phyloP scores from a whole-genome alignment of 2,888 invertebrate genomes.

The Scaptomyza tumidula region DNA sequence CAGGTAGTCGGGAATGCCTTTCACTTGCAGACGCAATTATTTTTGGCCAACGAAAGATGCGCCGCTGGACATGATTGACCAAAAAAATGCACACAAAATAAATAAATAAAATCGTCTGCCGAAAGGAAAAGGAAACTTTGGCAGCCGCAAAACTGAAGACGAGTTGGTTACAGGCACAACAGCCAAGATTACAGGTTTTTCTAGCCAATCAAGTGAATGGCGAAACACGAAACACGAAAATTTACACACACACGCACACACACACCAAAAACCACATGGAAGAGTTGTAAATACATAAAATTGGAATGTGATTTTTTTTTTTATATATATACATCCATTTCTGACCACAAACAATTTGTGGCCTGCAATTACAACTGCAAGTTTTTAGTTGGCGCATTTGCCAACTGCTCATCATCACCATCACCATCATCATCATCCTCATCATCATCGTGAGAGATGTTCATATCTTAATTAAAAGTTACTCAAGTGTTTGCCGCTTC shows the following conservation, averaged over 20 bases:
- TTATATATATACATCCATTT: conserved; percentile 17
- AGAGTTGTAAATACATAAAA: conserved; percentile 33
- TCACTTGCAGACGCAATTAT: conserved; percentile 62
- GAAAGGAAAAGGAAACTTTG: conserved; percentile 62
- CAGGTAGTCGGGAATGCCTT: conserved; percentile 47
- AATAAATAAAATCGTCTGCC: conserved; percentile 21
- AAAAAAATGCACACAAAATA: not conserved
- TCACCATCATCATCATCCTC: conserved; percentile 11
- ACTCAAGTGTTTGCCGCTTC: conserved; percentile 54
- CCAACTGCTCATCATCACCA: conserved; percentile 15
- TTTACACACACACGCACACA: conserved; percentile 28
- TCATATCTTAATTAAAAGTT: conserved; percentile 64
- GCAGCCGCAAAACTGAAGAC: conserved; percentile 32
- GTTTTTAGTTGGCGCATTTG: conserved; percentile 7
- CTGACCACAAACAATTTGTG: conserved; percentile 58
- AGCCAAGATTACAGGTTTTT: conserved; percentile 55
- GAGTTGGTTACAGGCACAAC: conserved; percentile 31
- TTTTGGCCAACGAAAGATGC: conserved; percentile 56
- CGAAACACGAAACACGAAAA: conserved; percentile 70
- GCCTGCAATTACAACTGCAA: conserved; percentile 37
- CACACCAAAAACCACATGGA: conserved; percentile 6
- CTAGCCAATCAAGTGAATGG: conserved; percentile 50
- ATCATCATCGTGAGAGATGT: not conserved
- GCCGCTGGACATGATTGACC: conserved; percentile 37
- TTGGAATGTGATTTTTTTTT: conserved; percentile 66